Base-by-base conservation (phyloP, 2,113 vertebrate species). In the Melospiza melodia region DNA sequence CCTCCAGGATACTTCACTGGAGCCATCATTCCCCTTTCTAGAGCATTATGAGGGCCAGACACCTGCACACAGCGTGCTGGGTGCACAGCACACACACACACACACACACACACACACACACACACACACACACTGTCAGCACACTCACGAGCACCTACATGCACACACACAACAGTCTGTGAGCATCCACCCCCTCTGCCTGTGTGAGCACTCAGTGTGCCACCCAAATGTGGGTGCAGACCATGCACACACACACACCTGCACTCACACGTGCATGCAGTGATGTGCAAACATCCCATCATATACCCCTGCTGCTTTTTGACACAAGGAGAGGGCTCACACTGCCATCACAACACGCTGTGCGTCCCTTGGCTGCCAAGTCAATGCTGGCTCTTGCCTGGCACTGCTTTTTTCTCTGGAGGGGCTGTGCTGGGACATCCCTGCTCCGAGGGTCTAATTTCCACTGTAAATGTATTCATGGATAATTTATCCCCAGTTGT, bases 401-500 rank as follows among this genome's bases (percentile, higher is more conserved):
- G 58, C 58, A 48, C 41, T 23, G 19, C 52, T 78, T 75, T 67
- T 59, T 62, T 75, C 84, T 81, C 77, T 63, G 41, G 67, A 90
- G 82, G 71, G 67, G 20, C 41, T 87, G 46, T 62, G n/a, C 85
- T 77, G 83, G 83, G 85, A 77, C 85, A 55, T 86, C 48, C 72
- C 55, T 46, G 68, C 75, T 95, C 79, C 0, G 21, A 67, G 91
- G 93, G 95, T 92, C 90, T 90, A 22, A 84, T 94, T 95, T 92
- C 94, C 69, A 86, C 86, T 71, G 24, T 90, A 92, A 95, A 94
- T 77, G 72, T 93, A 94, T 94, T 95, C 65, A 77, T 57, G 57
- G 96, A 84, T 93, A 96, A 96, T 95, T 92, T 71, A 92, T 97
- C 84, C 89, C 80, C 91, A 71, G 89, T 92, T 85, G 39, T 92